Percentiles rank a stretch among this genome's conserved stretches.
Evolutionary conservation across 2,113 vertebrate genomes (phyloP).

Genomic region (Pangasianodon gigas): DNA sequence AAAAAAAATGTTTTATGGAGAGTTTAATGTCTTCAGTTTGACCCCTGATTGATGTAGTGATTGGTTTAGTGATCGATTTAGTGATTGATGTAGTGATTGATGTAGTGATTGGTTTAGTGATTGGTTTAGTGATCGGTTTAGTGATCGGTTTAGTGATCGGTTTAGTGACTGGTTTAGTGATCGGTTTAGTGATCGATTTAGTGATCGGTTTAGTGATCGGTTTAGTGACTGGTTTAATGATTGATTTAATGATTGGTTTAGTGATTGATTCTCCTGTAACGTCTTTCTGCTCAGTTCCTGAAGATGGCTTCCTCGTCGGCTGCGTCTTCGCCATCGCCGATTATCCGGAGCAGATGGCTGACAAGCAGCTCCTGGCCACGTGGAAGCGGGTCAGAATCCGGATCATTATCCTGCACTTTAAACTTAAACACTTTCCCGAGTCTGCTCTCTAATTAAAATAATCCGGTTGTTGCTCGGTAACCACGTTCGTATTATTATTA

Average conservation of each 20-base stretch:
- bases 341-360: slow-evolving; percentile 97
- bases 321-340: slow-evolving; percentile 95
- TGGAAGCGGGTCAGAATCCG: slow-evolving; percentile 88
- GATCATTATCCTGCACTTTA: neutral
- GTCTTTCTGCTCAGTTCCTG: slow-evolving; percentile 79
- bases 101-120: too few relatives aligned
- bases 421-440: neutral
- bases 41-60: neutral
- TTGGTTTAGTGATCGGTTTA: too few relatives aligned
- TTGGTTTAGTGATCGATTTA: neutral
- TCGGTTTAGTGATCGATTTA: neutral
- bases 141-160: too few relatives aligned
- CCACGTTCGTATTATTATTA: neutral
- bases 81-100: too few relatives aligned
- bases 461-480: neutral
- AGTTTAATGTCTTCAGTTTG: neutral
- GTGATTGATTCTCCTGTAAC: neutral
- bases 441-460: neutral
- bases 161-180: too few relatives aligned
- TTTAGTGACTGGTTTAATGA: too few relatives aligned
- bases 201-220: too few relatives aligned
- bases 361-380: slow-evolving; percentile 91
- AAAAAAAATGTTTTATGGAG: neutral
- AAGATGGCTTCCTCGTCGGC: slow-evolving; percentile 88
- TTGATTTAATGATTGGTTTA: neutral